Conservation (phyloP, 2,113 vertebrate genomes). For the Ascaphus truei region DNA sequence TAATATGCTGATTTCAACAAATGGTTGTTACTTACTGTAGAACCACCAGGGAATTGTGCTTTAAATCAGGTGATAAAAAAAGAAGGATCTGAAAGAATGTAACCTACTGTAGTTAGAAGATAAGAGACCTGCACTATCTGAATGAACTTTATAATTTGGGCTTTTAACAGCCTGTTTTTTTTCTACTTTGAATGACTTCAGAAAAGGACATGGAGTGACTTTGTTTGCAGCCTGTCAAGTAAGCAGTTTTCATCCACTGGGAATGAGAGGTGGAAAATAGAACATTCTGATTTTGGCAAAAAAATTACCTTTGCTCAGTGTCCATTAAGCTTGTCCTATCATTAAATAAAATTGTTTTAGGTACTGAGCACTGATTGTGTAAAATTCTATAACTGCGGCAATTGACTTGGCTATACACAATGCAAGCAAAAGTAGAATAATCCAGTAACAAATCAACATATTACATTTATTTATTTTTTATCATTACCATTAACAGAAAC, state of each 20-base stretch:
- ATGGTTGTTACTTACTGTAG: too few relatives aligned
- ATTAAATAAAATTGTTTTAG: neutral
- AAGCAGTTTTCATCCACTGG: neutral
- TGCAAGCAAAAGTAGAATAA: too few relatives aligned
- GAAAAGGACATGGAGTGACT: neutral
- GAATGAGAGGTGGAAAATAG: neutral
- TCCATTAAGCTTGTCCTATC: neutral
- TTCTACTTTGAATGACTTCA: neutral
- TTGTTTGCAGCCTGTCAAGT: neutral
- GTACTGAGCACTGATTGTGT: neutral
- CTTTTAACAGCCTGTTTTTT: slow-evolving; percentile 11
- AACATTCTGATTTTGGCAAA: neutral
- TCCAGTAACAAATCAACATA: too few relatives aligned
- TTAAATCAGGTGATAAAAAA: too few relatives aligned
- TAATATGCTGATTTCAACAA: too few relatives aligned
- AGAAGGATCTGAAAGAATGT: too few relatives aligned
- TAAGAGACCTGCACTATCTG: neutral
- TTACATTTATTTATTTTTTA: too few relatives aligned
- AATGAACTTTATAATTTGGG: slow-evolving; percentile 5
- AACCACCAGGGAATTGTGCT: too few relatives aligned
- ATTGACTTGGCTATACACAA: too few relatives aligned
- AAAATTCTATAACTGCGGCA: neutral
- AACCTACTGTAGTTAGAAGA: too few relatives aligned
- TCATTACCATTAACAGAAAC: too few relatives aligned
- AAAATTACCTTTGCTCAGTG: neutral